phyloP scores from a whole-genome alignment of 1,140 invertebrate species.

The Zaprionus vittiger region DNA sequence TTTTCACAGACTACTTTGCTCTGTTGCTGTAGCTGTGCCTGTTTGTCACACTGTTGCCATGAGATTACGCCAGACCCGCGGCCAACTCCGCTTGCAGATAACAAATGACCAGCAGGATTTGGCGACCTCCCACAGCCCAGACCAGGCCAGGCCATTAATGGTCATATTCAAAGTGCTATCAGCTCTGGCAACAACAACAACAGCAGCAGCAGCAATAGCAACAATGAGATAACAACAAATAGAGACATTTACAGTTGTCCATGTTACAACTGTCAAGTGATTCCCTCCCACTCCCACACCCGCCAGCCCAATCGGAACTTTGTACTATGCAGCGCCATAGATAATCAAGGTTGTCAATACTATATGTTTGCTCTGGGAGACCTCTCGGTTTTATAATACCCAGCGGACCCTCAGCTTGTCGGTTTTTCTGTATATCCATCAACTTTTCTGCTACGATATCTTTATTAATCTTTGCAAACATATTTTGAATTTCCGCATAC shows the following conservation, averaged over 20 bases:
- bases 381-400: background rate
- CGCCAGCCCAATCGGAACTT: background rate
- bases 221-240: constrained; percentile 18
- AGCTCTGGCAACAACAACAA: constrained; percentile 9
- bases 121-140: background rate
- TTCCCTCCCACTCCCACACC: background rate
- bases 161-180: constrained; percentile 11
- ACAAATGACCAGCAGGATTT: constrained; percentile 12
- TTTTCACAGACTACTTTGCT: constrained; percentile 46
- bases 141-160: constrained; percentile 39
- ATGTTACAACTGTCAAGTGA: constrained; percentile 34
- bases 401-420: too few species aligned
- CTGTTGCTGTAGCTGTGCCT: background rate
- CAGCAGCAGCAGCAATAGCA: constrained; percentile 24
- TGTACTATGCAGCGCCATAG: constrained; percentile 4
- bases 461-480: too few species aligned
- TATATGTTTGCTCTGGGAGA: background rate
- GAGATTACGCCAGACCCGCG: constrained; percentile 18
- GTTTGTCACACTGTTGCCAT: constrained; percentile 30
- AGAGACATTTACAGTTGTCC: constrained; percentile 35
- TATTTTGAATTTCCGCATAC: too few species aligned
- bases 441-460: too few species aligned
- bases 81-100: constrained; percentile 1
- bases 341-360: constrained; percentile 7
- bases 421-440: too few species aligned